These are phyloP conservation scores for Telmatherina bonti DNA, from an alignment of 2,797 vertebrate genomes.

Conservation along the genomic window DNA sequence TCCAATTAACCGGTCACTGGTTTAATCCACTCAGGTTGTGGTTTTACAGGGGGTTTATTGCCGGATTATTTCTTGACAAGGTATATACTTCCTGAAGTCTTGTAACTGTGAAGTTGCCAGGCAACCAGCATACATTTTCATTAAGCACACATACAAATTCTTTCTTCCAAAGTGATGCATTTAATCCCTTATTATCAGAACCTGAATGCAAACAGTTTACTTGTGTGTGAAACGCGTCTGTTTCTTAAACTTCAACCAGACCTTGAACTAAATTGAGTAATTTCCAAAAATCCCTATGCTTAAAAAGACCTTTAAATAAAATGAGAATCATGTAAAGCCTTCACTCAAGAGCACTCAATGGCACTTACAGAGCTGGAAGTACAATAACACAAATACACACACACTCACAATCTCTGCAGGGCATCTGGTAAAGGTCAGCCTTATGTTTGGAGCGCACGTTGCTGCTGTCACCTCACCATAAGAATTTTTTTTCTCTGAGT, in stretches of 20 bases:
- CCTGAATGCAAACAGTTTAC: background rate
- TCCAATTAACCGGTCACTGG: background rate
- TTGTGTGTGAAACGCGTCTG: background rate
- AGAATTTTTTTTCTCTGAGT: slow-evolving; percentile 45
- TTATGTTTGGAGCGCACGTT: slow-evolving; percentile 52
- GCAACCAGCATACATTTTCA: background rate
- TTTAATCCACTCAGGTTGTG: background rate
- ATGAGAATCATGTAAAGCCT: background rate
- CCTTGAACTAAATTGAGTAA: background rate
- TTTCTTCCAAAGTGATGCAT: background rate
- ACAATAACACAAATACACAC: slow-evolving; percentile 3
- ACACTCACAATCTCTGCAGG: slow-evolving; percentile 40
- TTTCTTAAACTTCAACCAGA: background rate
- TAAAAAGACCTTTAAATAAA: background rate
- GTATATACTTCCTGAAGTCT: background rate
- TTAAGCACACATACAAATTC: background rate
- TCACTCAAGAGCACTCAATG: background rate
- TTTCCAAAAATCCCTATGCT: background rate
- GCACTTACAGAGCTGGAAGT: slow-evolving; percentile 14
- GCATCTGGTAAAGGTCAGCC: slow-evolving; percentile 69
- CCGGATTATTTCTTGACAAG: background rate
- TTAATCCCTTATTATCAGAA: background rate
- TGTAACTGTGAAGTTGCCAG: background rate
- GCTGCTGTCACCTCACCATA: slow-evolving; percentile 37
- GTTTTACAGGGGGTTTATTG: background rate